Evolutionary conservation across 2,797 vertebrate species (phyloP).

Genomic region (Orestias chungarensis): DNA sequence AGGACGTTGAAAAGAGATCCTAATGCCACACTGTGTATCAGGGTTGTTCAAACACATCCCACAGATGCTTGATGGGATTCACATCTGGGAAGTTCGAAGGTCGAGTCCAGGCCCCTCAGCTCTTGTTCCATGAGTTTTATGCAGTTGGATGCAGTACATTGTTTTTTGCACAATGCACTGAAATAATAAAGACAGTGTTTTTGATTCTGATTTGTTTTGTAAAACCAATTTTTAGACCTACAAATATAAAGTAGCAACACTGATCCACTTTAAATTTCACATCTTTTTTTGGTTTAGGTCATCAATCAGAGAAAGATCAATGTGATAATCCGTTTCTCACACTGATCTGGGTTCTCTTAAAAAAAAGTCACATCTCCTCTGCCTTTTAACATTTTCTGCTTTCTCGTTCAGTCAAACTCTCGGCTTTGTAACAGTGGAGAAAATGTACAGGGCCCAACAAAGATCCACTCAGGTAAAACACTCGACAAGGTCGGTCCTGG

Average conservation of each 20-base stretch:
- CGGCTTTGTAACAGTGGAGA: constrained; percentile 29
- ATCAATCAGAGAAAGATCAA: constrained; percentile 61
- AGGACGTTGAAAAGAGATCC: background rate
- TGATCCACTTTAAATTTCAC: too few relatives aligned
- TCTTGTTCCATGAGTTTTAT: background rate
- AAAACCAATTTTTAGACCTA: background rate
- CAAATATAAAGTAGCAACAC: background rate
- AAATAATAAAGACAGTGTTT: background rate
- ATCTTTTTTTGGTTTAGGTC: too few relatives aligned
- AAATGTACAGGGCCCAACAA: constrained; percentile 57
- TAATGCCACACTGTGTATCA: background rate
- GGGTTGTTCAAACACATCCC: constrained; percentile 7
- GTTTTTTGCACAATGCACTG: background rate
- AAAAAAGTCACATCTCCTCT: constrained; percentile 31
- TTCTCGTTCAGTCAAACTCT: constrained; percentile 23
- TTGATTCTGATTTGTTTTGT: background rate
- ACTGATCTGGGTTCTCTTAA: constrained; percentile 40
- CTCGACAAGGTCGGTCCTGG: constrained; percentile 41
- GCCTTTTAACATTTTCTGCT: constrained; percentile 36
- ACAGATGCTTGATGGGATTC: constrained; percentile 7
- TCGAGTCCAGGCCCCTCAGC: background rate
- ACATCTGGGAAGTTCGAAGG: constrained; percentile 7
- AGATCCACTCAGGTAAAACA: constrained; percentile 61
- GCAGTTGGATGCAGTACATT: background rate
- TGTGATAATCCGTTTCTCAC: constrained; percentile 54